Conservation (phyloP, 1,140 invertebrate genomes). For the Micrasema longulum region DNA sequence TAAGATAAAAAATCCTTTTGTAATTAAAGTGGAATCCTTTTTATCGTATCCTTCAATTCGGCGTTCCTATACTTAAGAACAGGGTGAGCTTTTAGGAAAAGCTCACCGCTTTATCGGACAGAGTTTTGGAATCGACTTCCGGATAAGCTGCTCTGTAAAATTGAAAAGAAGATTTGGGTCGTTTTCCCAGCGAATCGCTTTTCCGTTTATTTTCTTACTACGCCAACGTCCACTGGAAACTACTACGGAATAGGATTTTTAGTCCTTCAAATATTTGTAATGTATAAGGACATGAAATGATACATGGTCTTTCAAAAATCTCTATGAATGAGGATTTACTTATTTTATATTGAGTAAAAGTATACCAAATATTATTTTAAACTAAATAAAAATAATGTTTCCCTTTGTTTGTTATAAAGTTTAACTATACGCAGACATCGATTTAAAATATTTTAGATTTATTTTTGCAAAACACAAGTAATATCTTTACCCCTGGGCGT, state of each 20-base stretch:
- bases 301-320: background rate
- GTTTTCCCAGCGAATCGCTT: conserved; percentile 41
- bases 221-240: conserved; percentile 30
- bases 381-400: too few species aligned
- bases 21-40: conserved; percentile 22
- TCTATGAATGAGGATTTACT: background rate
- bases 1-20: background rate
- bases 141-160: conserved; percentile 45
- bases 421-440: too few species aligned
- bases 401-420: too few species aligned
- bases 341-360: too few species aligned
- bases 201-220: conserved; percentile 40
- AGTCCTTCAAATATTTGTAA: conserved; percentile 26
- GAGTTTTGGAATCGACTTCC: conserved; percentile 44
- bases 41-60: conserved; percentile 5
- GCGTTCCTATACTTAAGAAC: conserved; percentile 2
- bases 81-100: conserved; percentile 23
- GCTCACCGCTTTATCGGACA: conserved; percentile 34
- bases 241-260: conserved; percentile 14
- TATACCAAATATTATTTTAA: too few species aligned
- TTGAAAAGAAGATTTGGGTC: conserved; percentile 50
- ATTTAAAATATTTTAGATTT: too few species aligned
- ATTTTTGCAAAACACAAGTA: too few species aligned
- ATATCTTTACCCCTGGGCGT: too few species aligned
- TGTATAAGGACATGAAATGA: conserved; percentile 11